These are phyloP conservation scores for Stenopsyche tienmushanensis DNA, from an alignment of 1,140 invertebrate species.

Conservation along the genomic window DNA sequence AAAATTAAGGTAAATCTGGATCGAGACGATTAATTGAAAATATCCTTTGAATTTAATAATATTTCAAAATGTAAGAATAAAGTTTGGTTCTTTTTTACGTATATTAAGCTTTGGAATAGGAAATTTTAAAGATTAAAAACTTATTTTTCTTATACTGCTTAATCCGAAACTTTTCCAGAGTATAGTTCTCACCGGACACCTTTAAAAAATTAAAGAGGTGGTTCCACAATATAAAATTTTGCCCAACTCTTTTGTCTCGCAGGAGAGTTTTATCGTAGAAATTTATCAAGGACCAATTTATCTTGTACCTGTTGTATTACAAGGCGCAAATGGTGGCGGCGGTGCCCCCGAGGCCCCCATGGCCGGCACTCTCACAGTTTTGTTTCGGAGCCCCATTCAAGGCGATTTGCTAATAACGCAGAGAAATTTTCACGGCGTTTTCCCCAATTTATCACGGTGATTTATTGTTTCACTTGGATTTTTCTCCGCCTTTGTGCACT, in stretches of 20 bases:
- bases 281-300: constrained; percentile 29
- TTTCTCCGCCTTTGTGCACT: constrained; percentile 18
- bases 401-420: constrained; percentile 31
- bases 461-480: constrained; percentile 28
- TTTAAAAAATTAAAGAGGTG: no score
- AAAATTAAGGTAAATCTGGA: no score
- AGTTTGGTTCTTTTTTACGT: no score
- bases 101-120: no score
- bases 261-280: constrained; percentile 19
- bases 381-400: constrained; percentile 23
- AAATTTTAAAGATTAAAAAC: no score
- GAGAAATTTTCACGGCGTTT: constrained; percentile 29
- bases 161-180: no score
- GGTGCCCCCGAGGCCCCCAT: not conserved
- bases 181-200: no score
- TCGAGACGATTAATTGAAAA: no score
- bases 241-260: constrained; percentile 19
- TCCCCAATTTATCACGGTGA: constrained; percentile 29
- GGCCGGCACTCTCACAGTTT: constrained; percentile 10
- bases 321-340: not conserved
- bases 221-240: constrained; percentile 25
- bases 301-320: constrained; percentile 30
- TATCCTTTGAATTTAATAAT: no score
- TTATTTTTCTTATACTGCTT: no score
- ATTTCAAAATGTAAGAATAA: no score